These are phyloP conservation scores for Lochmaea capreae DNA, from an alignment of 2,888 invertebrate species.

Conservation along the genomic window DNA sequence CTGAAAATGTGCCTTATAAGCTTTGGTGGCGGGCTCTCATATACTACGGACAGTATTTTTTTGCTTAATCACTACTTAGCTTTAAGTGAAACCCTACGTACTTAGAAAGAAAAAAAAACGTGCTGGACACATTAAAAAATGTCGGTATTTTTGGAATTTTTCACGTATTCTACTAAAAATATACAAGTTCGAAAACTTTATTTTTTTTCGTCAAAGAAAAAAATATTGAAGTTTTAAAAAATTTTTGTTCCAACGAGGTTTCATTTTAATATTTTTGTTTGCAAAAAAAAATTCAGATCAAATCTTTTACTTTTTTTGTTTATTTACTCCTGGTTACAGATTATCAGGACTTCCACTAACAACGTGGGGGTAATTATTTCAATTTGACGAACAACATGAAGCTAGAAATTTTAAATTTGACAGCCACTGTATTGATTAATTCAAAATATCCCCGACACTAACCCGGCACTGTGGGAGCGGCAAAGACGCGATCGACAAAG, in stretches of 20 bases:
- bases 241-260: background rate
- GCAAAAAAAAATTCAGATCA: too few relatives aligned
- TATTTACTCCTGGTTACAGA: too few relatives aligned
- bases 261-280: background rate
- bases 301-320: too few relatives aligned
- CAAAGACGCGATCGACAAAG: too few relatives aligned
- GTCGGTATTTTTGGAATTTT: conserved; percentile 37
- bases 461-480: too few relatives aligned
- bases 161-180: conserved; percentile 23
- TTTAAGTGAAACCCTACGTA: conserved; percentile 63
- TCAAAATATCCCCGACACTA: too few relatives aligned
- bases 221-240: background rate
- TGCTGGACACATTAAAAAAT: conserved; percentile 48
- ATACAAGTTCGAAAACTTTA: background rate
- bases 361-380: too few relatives aligned
- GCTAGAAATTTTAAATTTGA: too few relatives aligned
- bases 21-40: conserved; percentile 64
- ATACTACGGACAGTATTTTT: conserved; percentile 61
- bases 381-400: too few relatives aligned
- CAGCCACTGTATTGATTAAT: too few relatives aligned
- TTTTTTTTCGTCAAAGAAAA: conserved; percentile 14
- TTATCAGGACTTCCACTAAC: too few relatives aligned
- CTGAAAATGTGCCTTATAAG: conserved; percentile 66
- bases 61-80: conserved; percentile 58
- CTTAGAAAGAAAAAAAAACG: conserved; percentile 54